Percentiles rank a stretch among this genome's conserved stretches.
Evolutionary conservation across 2,888 invertebrate species (phyloP).

Genomic region (Perdita meconis): DNA sequence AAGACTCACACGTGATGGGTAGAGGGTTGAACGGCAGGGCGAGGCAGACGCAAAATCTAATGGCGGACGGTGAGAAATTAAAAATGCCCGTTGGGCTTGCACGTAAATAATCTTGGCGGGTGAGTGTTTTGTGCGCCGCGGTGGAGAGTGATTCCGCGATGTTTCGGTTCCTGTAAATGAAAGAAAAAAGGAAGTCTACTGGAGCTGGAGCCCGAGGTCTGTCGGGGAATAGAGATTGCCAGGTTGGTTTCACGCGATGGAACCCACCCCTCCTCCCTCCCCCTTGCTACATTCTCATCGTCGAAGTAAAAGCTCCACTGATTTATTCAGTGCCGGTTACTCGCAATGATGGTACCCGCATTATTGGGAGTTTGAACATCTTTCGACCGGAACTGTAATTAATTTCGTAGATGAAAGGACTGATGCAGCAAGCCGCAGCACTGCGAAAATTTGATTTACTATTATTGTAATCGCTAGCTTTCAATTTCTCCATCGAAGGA

Average conservation of each 20-base stretch:
- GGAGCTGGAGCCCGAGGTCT: background rate
- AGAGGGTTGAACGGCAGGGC: background rate
- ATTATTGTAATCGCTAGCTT: no score
- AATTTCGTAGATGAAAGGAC: constrained; percentile 1
- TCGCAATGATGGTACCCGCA: constrained; percentile 34
- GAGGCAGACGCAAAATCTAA: constrained; percentile 37
- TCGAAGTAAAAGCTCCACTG: constrained; percentile 18
- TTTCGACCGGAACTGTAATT: background rate
- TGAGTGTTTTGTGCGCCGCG: constrained; percentile 36
- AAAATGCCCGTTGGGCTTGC: constrained; percentile 60
- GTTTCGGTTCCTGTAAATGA: constrained; percentile 29
- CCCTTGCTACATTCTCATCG: constrained; percentile 25
- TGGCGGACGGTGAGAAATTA: constrained; percentile 66
- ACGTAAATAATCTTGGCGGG: constrained; percentile 40
- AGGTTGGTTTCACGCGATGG: constrained; percentile 22
- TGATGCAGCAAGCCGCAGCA: no score
- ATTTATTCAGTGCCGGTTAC: constrained; percentile 24
- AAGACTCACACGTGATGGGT: constrained; percentile 2
- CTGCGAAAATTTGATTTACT: no score
- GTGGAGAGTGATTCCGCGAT: constrained; percentile 30
- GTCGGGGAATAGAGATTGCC: constrained; percentile 22
- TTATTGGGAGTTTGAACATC: constrained; percentile 22
- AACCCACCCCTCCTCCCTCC: no score
- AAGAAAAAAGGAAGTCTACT: constrained; percentile 17
- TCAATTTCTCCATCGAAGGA: no score